Evolutionary conservation across 2,113 vertebrate genomes (phyloP).

Genomic region (Rissa tridactyla): DNA sequence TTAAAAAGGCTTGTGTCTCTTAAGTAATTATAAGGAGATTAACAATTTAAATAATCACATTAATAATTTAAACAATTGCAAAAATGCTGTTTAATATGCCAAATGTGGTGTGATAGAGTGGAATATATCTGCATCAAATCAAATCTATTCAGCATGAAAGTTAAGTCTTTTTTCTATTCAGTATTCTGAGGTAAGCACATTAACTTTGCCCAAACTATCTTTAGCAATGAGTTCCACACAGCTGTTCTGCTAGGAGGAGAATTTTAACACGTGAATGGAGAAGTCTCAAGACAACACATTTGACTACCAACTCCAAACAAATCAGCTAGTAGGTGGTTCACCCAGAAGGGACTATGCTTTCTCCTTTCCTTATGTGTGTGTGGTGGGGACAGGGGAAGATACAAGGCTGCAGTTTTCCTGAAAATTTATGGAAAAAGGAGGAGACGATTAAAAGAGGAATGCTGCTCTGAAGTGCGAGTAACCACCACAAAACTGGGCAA

Average conservation of each 20-base stretch:
- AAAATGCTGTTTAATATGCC: background rate
- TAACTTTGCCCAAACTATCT: background rate
- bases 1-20: background rate
- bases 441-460: background rate
- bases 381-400: background rate
- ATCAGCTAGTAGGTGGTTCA: background rate
- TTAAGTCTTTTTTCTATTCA: background rate
- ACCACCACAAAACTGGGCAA: background rate
- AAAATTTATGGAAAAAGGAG: background rate
- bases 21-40: background rate
- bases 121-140: background rate
- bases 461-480: background rate
- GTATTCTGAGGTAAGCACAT: background rate
- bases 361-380: background rate
- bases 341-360: background rate
- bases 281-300: background rate
- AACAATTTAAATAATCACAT: background rate
- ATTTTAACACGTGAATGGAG: background rate
- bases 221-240: background rate
- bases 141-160: background rate
- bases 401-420: background rate
- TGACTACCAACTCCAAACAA: background rate
- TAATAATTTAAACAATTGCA: background rate
- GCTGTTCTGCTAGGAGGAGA: background rate
- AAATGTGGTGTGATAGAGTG: background rate